Percentiles rank a stretch among this genome's conserved stretches.
phyloP scores from a whole-genome alignment of 2,888 invertebrate genomes.

The Phrixothrix hirtus region DNA sequence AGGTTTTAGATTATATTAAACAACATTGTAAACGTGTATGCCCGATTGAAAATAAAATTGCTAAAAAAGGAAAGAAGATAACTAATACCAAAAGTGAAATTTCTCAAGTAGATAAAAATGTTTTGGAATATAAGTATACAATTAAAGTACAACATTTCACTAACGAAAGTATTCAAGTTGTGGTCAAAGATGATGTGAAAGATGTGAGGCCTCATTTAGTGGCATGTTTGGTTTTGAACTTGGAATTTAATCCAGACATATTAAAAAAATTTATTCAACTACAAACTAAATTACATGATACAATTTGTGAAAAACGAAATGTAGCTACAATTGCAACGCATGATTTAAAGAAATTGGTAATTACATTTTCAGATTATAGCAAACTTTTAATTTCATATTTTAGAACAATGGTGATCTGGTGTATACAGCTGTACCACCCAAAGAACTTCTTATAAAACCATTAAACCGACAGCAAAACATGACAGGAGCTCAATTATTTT shows the following conservation, averaged over 20 bases:
- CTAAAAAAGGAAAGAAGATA: constrained; percentile 42
- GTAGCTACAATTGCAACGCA: constrained; percentile 83
- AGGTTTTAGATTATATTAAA: constrained; percentile 76
- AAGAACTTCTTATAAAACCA: constrained; percentile 68
- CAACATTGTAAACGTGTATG: constrained; percentile 62
- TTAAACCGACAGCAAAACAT: constrained; percentile 64
- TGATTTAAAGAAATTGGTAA: constrained; percentile 67
- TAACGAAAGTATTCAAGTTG: constrained; percentile 36
- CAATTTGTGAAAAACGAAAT: constrained; percentile 76
- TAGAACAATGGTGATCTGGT: constrained; percentile 59
- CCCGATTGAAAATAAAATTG: constrained; percentile 30
- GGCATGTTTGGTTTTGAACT: constrained; percentile 70
- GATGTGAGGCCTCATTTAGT: constrained; percentile 71
- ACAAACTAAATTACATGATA: constrained; percentile 77
- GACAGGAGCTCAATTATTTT: constrained; percentile 70
- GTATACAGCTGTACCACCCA: constrained; percentile 71
- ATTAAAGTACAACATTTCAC: constrained; percentile 45
- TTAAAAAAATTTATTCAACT: constrained; percentile 75
- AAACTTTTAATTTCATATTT: constrained; percentile 13
- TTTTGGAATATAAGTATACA: constrained; percentile 46
- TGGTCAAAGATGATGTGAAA: constrained; percentile 53
- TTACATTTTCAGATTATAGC: constrained; percentile 20
- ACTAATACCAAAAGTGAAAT: constrained; percentile 55
- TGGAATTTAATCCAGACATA: constrained; percentile 65
- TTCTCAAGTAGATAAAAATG: constrained; percentile 38